These are phyloP conservation scores for Steromphala cineraria DNA, from an alignment of 2,888 invertebrate genomes.

Conservation along the genomic window DNA sequence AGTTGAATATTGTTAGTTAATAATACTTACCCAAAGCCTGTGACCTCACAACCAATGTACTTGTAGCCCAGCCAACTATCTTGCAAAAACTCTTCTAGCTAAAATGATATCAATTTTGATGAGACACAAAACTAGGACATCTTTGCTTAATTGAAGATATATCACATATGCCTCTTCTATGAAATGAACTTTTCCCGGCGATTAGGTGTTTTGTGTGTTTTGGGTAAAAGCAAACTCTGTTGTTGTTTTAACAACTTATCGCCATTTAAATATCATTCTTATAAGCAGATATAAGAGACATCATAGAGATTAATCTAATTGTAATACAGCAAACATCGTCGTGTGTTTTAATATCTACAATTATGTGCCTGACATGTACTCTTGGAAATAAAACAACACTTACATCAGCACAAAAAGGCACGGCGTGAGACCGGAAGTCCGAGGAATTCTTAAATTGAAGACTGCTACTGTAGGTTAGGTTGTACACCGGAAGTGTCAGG, in stretches of 20 bases:
- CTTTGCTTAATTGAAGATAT: too few relatives aligned
- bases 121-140: too few relatives aligned
- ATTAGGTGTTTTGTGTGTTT: too few relatives aligned
- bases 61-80: constrained; percentile 25
- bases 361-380: too few relatives aligned
- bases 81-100: constrained; percentile 32
- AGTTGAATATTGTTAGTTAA: not conserved
- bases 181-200: too few relatives aligned
- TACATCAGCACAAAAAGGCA: constrained; percentile 34
- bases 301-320: too few relatives aligned
- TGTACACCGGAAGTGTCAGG: constrained; percentile 32
- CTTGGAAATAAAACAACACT: not conserved
- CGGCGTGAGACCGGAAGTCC: constrained; percentile 20
- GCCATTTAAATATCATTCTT: not conserved
- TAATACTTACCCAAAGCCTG: constrained; percentile 15
- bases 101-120: not conserved
- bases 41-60: constrained; percentile 25
- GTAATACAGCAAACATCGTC: too few relatives aligned
- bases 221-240: too few relatives aligned
- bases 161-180: too few relatives aligned
- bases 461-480: constrained; percentile 27
- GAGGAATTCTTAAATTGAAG: constrained; percentile 21
- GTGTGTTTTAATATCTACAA: too few relatives aligned
- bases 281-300: not conserved
- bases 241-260: too few relatives aligned